phyloP scores from a whole-genome alignment of 2,113 vertebrate species.

The Periophthalmodon schlosseri region DNA sequence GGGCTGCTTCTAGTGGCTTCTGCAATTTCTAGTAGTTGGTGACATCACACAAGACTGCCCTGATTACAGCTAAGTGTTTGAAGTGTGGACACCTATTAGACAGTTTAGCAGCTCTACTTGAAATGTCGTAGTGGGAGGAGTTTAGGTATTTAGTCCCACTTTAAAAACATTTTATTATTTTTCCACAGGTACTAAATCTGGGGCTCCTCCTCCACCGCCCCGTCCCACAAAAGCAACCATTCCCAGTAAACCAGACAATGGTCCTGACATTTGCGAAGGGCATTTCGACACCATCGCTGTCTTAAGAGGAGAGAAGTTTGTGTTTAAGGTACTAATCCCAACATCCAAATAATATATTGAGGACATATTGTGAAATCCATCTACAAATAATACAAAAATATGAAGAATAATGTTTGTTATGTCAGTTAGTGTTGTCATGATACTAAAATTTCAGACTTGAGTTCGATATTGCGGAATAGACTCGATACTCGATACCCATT shows the following conservation, averaged over 20 bases:
- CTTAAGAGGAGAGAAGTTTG: slow-evolving; percentile 90
- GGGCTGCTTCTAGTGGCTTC: too few relatives aligned
- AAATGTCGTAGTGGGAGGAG: too few relatives aligned
- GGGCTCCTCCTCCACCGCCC: slow-evolving; percentile 66
- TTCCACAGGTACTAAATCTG: slow-evolving; percentile 67
- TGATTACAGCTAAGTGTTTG: too few relatives aligned
- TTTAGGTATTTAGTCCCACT: too few relatives aligned
- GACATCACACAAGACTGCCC: too few relatives aligned
- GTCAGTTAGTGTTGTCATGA: too few relatives aligned
- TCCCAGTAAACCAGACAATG: slow-evolving; percentile 66
- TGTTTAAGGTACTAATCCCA: slow-evolving; percentile 84
- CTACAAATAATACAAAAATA: neutral
- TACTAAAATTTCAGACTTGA: too few relatives aligned
- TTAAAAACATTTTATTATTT: neutral
- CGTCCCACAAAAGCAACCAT: slow-evolving; percentile 64
- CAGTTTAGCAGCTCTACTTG: too few relatives aligned
- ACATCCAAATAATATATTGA: neutral
- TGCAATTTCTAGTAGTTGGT: too few relatives aligned
- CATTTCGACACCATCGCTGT: slow-evolving; percentile 89
- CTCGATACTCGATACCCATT: too few relatives aligned
- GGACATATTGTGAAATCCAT: neutral
- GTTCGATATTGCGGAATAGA: too few relatives aligned
- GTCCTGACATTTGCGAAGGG: slow-evolving; percentile 87
- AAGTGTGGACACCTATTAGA: too few relatives aligned
- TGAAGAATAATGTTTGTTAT: neutral